A percentile compares a stretch with the other conserved stretches of the same genome.
These are phyloP conservation scores for Sthenelais limicola DNA, from an alignment of 2,888 invertebrate genomes.

Conservation along the genomic window DNA sequence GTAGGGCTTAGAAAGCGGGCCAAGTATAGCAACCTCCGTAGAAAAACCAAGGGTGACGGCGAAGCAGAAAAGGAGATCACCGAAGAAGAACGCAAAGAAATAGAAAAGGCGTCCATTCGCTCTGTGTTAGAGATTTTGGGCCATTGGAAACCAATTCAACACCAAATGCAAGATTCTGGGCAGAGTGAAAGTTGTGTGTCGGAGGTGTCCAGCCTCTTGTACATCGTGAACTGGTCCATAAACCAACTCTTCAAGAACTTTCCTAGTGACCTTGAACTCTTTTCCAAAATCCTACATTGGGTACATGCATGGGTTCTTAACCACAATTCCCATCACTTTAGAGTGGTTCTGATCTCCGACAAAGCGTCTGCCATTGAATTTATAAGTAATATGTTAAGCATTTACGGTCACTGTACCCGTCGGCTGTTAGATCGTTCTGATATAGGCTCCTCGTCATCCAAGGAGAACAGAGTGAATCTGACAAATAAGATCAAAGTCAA, in stretches of 20 bases:
- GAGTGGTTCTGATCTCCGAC: background rate
- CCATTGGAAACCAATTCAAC: no score
- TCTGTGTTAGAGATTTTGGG: no score
- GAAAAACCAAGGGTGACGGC: no score
- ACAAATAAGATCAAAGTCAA: background rate
- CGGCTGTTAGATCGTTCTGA: background rate
- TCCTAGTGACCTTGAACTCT: background rate
- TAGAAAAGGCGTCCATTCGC: no score
- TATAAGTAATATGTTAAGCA: background rate
- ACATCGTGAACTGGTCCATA: background rate
- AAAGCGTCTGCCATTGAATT: background rate
- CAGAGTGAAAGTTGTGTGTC: no score
- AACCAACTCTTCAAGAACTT: background rate
- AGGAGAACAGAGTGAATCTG: background rate
- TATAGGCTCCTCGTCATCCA: background rate
- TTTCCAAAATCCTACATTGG: constrained; percentile 7
- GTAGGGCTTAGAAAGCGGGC: no score
- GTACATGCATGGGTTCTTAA: background rate
- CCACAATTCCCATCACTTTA: background rate
- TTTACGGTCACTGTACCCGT: background rate
- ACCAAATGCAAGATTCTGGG: no score
- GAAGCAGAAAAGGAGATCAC: no score
- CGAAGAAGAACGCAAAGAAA: no score
- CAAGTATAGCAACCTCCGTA: no score
- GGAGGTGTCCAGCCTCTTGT: constrained; percentile 2